These are phyloP conservation scores for Folsomia candida DNA, from an alignment of 2,888 invertebrate species.

Conservation along the genomic window DNA sequence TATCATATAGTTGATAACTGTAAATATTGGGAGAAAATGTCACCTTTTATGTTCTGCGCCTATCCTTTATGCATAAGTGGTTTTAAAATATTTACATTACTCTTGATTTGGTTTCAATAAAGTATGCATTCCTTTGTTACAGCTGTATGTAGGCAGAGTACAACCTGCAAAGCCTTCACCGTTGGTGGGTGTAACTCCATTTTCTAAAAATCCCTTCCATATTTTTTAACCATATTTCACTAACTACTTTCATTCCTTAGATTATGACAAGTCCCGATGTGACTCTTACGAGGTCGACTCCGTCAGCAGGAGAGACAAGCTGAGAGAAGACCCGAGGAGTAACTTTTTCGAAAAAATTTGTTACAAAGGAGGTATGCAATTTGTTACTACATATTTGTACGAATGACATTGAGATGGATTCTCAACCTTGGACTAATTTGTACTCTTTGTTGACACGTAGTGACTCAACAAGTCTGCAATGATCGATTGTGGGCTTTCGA, in stretches of 20 bases:
- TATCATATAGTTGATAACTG: too few species aligned
- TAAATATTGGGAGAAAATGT: too few species aligned
- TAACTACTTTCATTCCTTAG: slow-evolving; percentile 45
- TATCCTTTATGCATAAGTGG: too few species aligned
- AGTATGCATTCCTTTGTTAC: too few species aligned
- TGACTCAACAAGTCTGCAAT: slow-evolving; percentile 53
- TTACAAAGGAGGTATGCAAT: slow-evolving; percentile 53
- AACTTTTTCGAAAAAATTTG: slow-evolving; percentile 56
- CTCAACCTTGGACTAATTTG: neutral
- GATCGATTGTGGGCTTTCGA: slow-evolving; percentile 59
- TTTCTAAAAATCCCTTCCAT: neutral
- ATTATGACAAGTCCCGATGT: slow-evolving; percentile 55
- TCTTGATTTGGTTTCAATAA: too few species aligned
- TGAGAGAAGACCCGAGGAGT: slow-evolving; percentile 53
- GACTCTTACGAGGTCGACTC: slow-evolving; percentile 54
- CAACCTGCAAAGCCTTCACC: slow-evolving; percentile 54
- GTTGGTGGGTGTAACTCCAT: slow-evolving; percentile 52
- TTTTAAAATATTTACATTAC: too few species aligned
- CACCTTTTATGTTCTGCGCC: too few species aligned
- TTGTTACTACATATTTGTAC: too few species aligned
- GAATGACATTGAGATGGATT: too few species aligned
- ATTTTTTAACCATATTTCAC: neutral
- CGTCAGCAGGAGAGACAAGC: slow-evolving; percentile 52
- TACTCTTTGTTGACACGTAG: neutral
- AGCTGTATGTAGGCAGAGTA: slow-evolving; percentile 55